phyloP scores from a whole-genome alignment of 2,113 vertebrate genomes.

The Dissostichus mawsoni region DNA sequence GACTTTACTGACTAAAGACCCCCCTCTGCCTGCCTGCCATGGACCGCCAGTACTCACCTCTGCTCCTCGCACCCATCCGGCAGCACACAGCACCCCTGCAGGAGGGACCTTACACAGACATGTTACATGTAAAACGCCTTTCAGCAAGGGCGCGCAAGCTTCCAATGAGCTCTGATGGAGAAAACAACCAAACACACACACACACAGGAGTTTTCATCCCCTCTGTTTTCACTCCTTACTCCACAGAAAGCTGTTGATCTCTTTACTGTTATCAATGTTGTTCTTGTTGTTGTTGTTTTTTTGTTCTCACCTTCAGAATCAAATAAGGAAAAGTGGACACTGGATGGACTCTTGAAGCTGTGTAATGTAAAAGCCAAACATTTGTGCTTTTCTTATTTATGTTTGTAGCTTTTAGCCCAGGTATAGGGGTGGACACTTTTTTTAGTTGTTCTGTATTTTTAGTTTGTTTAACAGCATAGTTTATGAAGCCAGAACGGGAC shows the following conservation, averaged over 20 bases:
- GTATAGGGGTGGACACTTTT: slow-evolving; percentile 62
- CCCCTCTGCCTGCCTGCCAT: slow-evolving; percentile 59
- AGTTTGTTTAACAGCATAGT: slow-evolving; percentile 71
- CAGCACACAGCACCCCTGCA: slow-evolving; percentile 58
- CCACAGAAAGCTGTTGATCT: slow-evolving; percentile 64
- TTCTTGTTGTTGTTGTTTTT: slow-evolving; percentile 62
- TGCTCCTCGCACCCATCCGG: slow-evolving; percentile 56
- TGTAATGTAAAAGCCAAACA: slow-evolving; percentile 84
- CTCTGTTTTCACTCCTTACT: slow-evolving; percentile 56
- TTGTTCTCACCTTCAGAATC: slow-evolving; percentile 72
- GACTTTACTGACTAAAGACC: slow-evolving; percentile 78
- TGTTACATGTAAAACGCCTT: slow-evolving; percentile 53
- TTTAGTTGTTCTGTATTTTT: slow-evolving; percentile 68
- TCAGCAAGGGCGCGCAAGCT: slow-evolving; percentile 37
- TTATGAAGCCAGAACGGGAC: slow-evolving; percentile 74
- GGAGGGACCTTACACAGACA: slow-evolving; percentile 63
- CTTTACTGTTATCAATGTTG: slow-evolving; percentile 69
- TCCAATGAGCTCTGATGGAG: slow-evolving; percentile 61
- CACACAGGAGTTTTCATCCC: slow-evolving; percentile 38
- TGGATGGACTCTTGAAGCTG: slow-evolving; percentile 85
- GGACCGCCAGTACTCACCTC: slow-evolving; percentile 61
- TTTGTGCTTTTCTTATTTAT: slow-evolving; percentile 85
- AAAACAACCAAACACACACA: slow-evolving; percentile 29
- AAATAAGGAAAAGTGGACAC: slow-evolving; percentile 83
- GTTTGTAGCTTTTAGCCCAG: slow-evolving; percentile 79